Base-by-base conservation (phyloP, 2,113 vertebrate genomes). In the Oncorhynchus mykiss region DNA sequence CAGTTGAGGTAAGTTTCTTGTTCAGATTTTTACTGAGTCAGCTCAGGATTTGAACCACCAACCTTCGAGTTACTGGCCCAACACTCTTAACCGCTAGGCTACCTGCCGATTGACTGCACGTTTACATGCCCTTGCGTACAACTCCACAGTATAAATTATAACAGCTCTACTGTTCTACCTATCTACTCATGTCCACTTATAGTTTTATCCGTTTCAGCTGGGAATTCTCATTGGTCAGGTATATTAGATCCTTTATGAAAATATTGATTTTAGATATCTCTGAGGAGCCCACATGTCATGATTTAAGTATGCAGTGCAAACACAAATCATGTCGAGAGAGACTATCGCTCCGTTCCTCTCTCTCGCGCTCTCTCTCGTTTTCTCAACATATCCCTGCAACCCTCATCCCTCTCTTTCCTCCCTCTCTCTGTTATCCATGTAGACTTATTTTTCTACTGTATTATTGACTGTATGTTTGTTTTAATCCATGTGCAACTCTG, bases 151-250 rank as follows among this genome's bases (percentile, higher is more conserved):
- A 65, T 54, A 67, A 4, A 51, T 54, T 72, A 82, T 85, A 74
- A 85, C 82, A 86, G 83, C 74, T 73, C 65, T 76, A 80, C 72
- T 70, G 71, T 74, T 74, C 81, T 73, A 84, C 84, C 76, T 62
- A 80, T 86, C 67, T 77, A 78, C 73, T 81, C 77, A 66, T 87
- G 77, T 78, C 73, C 74, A 71, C 73, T 79, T 66, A 62, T 85
- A n/a, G 64, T 73, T 86, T 86, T 85, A 54, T 66, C 77, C 31
- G 20, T 74, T 75, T 78, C 71, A 14, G 67, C 24, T 11, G 73
- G 72, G 68, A 81, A 64, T 72, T 67, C 70, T 80, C 72, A 67
- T 48, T 73, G 39, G 82, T 80, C 78, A 75, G 82, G 72, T 78
- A 82, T 81, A 76, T 86, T 70, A 79, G 72, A 80, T 85, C 64